These are phyloP conservation scores for Drosophila azteca DNA, from an alignment of 1,140 invertebrate genomes.

Conservation along the genomic window DNA sequence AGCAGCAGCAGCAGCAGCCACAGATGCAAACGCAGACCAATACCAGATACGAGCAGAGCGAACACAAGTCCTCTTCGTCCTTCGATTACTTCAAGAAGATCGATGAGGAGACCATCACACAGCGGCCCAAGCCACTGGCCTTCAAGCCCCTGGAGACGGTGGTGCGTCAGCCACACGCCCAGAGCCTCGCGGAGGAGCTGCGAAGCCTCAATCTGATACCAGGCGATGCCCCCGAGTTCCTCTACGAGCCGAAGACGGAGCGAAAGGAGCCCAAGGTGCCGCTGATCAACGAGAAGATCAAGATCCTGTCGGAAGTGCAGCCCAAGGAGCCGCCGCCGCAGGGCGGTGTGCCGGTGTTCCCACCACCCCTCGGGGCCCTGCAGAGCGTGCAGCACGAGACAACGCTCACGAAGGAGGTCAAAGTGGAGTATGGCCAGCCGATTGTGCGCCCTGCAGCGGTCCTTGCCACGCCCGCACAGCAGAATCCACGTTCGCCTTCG, in stretches of 20 bases:
- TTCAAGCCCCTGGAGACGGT: slow-evolving; percentile 63
- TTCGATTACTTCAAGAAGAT: slow-evolving; percentile 87
- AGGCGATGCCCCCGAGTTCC: slow-evolving; percentile 90
- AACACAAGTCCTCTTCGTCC: slow-evolving; percentile 80
- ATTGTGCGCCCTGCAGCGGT: slow-evolving; percentile 80
- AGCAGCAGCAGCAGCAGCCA: slow-evolving; percentile 14
- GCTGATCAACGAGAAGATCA: slow-evolving; percentile 86
- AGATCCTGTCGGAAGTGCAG: slow-evolving; percentile 87
- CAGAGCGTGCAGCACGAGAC: slow-evolving; percentile 72
- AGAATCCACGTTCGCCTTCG: slow-evolving; percentile 70
- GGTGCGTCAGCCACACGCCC: slow-evolving; percentile 56
- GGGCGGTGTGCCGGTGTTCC: slow-evolving; percentile 32
- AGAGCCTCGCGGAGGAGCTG: slow-evolving; percentile 64
- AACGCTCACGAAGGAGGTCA: slow-evolving; percentile 65
- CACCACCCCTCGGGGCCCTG: slow-evolving; percentile 33
- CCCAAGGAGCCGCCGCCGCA: slow-evolving; percentile 86
- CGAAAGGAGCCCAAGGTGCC: slow-evolving; percentile 66
- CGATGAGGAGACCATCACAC: slow-evolving; percentile 65
- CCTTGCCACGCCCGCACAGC: slow-evolving; percentile 68
- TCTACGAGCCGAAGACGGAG: slow-evolving; percentile 86
- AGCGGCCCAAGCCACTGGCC: slow-evolving; percentile 61
- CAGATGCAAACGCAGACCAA: slow-evolving; percentile 58
- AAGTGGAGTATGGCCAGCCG: slow-evolving; percentile 76
- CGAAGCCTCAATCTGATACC: slow-evolving; percentile 87
- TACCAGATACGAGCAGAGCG: slow-evolving; percentile 72